phyloP scores from a whole-genome alignment of 1,140 invertebrate genomes.

The Brevipalpus yothersi region DNA sequence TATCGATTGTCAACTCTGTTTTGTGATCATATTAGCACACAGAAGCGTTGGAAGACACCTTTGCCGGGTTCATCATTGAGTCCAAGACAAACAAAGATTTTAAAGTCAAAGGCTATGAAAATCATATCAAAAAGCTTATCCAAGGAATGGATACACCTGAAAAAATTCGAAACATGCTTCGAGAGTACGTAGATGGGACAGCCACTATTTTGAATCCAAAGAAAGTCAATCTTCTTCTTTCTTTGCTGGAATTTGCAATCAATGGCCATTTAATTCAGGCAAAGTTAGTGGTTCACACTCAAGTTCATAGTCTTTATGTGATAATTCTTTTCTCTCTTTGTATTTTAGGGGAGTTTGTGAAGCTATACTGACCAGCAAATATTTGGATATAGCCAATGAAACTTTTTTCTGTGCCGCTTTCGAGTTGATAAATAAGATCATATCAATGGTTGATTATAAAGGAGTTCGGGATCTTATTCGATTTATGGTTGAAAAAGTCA shows the following conservation, averaged over 20 bases:
- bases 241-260: conserved; percentile 42
- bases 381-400: conserved; percentile 42
- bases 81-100: conserved; percentile 36
- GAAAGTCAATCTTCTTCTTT: conserved; percentile 40
- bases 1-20: not conserved
- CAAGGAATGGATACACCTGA: conserved; percentile 20
- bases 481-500: conserved; percentile 50
- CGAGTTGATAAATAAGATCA: conserved; percentile 51
- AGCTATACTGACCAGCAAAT: conserved; percentile 47
- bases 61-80: conserved; percentile 54
- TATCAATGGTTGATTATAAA: conserved; percentile 80
- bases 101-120: conserved; percentile 34
- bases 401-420: conserved; percentile 68
- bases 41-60: conserved; percentile 58
- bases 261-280: conserved; percentile 20
- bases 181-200: conserved; percentile 38
- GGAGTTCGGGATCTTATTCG: conserved; percentile 23
- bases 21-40: conserved; percentile 32
- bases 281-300: conserved; percentile 11
- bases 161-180: conserved; percentile 38
- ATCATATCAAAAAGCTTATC: conserved; percentile 23
- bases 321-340: not conserved
- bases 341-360: conserved; percentile 48
- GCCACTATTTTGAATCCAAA: conserved; percentile 39
- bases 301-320: not conserved